Conservation (phyloP, 2,797 vertebrate species). For the Acomys russatus region DNA sequence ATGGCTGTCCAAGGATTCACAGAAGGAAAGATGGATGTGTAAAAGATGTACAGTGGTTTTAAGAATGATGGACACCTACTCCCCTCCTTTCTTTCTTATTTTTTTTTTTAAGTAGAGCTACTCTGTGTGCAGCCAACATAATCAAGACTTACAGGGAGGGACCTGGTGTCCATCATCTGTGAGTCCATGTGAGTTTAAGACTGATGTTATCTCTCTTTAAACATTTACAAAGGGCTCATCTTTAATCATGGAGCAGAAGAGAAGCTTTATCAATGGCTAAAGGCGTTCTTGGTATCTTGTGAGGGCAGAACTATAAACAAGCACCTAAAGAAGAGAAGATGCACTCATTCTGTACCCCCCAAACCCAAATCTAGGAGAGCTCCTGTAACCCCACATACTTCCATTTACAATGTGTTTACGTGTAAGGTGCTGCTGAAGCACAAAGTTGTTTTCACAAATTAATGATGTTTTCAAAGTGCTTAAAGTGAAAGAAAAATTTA, state of each 20-base stretch:
- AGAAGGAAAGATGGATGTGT: neutral
- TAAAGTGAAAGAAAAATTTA: constrained; percentile 25
- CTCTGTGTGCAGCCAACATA: neutral
- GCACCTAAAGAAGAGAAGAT: neutral
- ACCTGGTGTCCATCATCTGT: neutral
- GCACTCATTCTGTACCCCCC: neutral
- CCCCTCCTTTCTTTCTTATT: neutral
- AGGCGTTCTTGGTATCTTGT: neutral
- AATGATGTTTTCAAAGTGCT: neutral
- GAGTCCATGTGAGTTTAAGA: neutral
- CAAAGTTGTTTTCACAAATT: neutral
- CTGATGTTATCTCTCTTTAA: neutral
- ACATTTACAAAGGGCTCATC: neutral
- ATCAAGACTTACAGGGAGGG: neutral
- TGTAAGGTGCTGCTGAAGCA: neutral
- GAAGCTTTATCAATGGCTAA: neutral
- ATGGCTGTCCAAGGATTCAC: neutral
- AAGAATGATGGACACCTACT: neutral
- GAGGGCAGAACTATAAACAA: neutral
- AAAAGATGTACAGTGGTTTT: neutral
- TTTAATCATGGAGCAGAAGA: neutral
- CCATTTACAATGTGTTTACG: neutral
- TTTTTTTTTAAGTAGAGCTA: neutral
- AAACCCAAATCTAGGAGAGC: neutral
- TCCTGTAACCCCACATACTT: neutral